Percentiles rank a stretch among this genome's conserved stretches.
These are phyloP conservation scores for Nymphalis c-album DNA, from an alignment of 2,888 invertebrate species.

Conservation along the genomic window DNA sequence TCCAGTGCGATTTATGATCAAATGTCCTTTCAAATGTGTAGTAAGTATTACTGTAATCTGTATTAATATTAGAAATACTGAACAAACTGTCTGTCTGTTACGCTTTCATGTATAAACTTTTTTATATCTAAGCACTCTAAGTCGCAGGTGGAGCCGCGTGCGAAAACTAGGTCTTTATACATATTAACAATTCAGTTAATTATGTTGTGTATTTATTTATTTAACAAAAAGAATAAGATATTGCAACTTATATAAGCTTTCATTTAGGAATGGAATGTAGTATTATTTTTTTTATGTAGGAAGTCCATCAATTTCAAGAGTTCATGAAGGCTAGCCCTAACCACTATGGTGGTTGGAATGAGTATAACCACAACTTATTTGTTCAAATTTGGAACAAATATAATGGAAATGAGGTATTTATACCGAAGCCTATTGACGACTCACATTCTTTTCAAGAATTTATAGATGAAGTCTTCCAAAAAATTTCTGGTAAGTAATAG, in stretches of 20 bases:
- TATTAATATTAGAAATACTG: background rate
- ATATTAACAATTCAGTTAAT: background rate
- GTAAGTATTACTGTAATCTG: conserved; percentile 48
- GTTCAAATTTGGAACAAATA: conserved; percentile 67
- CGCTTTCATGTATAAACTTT: no score
- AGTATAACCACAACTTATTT: conserved; percentile 80
- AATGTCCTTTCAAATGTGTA: conserved; percentile 62
- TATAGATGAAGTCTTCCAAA: conserved; percentile 50
- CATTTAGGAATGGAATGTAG: background rate
- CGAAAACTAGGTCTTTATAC: no score
- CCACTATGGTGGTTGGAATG: conserved; percentile 81
- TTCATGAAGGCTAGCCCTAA: conserved; percentile 74
- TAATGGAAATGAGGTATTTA: conserved; percentile 33
- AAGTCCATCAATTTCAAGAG: conserved; percentile 79
- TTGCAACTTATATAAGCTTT: background rate
- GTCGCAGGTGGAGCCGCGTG: no score
- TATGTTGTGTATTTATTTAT: background rate
- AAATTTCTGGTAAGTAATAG: conserved; percentile 53
- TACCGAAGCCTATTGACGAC: conserved; percentile 28
- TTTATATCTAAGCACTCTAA: no score
- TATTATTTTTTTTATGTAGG: conserved; percentile 51
- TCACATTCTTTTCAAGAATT: conserved; percentile 44
- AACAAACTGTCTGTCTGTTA: no score
- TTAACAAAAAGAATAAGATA: background rate
- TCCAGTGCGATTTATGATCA: conserved; percentile 63